phyloP scores from a whole-genome alignment of 2,888 invertebrate species.

The Thereva nobilitata region DNA sequence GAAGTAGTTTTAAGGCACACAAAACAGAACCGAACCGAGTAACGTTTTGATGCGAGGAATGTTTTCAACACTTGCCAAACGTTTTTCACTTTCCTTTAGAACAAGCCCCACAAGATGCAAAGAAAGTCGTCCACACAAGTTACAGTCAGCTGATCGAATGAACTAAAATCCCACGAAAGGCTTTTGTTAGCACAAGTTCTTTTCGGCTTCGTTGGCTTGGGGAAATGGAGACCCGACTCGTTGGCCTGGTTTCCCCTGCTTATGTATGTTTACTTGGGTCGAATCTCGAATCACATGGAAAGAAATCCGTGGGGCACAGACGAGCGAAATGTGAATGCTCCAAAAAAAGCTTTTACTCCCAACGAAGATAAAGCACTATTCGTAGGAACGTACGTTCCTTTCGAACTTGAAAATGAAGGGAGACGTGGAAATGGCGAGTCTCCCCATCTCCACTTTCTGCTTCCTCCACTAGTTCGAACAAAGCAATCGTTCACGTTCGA shows the following conservation, averaged over 20 bases:
- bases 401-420: too few species aligned
- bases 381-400: too few species aligned
- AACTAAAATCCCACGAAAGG: constrained; percentile 6
- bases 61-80: constrained; percentile 10
- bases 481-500: too few species aligned
- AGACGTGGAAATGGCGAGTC: too few species aligned
- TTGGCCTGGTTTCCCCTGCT: background rate
- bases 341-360: too few species aligned
- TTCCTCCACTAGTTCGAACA: too few species aligned
- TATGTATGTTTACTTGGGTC: too few species aligned
- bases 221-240: background rate
- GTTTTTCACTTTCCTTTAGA: constrained; percentile 23
- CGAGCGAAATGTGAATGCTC: too few species aligned
- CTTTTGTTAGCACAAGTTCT: constrained; percentile 8
- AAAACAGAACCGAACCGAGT: background rate
- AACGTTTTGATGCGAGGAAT: constrained; percentile 12
- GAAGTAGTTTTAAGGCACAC: constrained; percentile 26
- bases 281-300: too few species aligned
- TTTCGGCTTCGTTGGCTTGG: background rate
- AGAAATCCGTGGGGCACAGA: too few species aligned
- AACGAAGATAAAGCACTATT: too few species aligned
- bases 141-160: constrained; percentile 32
- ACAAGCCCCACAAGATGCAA: background rate
- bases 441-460: too few species aligned
- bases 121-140: constrained; percentile 14